Conservation (phyloP, 1,140 invertebrate genomes). For the Lysiphlebus fabarum region DNA sequence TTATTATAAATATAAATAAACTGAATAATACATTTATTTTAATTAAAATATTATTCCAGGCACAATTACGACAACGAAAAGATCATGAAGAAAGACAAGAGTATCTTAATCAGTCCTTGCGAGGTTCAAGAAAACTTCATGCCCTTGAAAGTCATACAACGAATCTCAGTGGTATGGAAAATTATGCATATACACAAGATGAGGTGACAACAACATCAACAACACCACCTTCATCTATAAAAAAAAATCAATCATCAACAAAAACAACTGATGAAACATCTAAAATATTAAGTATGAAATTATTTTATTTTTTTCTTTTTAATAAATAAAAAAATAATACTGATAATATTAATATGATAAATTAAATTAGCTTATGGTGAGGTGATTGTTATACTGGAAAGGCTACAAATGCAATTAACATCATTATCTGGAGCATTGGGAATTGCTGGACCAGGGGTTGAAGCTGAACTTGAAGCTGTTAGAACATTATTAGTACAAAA, state of each 20-base stretch:
- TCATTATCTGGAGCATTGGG: constrained; percentile 62
- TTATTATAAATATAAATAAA: too few species aligned
- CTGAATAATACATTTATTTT: too few species aligned
- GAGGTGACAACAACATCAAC: constrained; percentile 49
- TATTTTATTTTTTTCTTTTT: not conserved
- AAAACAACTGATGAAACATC: constrained; percentile 52
- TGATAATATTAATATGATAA: not conserved
- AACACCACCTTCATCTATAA: not conserved
- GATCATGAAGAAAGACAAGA: constrained; percentile 87
- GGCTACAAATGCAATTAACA: constrained; percentile 77
- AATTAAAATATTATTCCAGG: constrained; percentile 56
- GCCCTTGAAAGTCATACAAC: constrained; percentile 71
- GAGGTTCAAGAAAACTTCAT: constrained; percentile 92
- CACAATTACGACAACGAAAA: constrained; percentile 80
- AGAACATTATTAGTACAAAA: constrained; percentile 76
- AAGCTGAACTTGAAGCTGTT: constrained; percentile 77
- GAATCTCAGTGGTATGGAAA: constrained; percentile 52
- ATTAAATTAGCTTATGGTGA: constrained; percentile 71
- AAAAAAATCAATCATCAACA: constrained; percentile 24
- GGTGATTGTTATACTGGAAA: constrained; percentile 76
- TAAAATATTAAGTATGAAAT: constrained; percentile 59
- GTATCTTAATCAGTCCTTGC: constrained; percentile 83
- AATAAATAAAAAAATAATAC: too few species aligned
- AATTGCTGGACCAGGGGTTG: constrained; percentile 63
- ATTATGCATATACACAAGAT: constrained; percentile 72